Evolutionary conservation across 1,140 invertebrate species (phyloP), one percentile per base, ranked within the genome.

Genomic region (Megalopta genalis): DNA sequence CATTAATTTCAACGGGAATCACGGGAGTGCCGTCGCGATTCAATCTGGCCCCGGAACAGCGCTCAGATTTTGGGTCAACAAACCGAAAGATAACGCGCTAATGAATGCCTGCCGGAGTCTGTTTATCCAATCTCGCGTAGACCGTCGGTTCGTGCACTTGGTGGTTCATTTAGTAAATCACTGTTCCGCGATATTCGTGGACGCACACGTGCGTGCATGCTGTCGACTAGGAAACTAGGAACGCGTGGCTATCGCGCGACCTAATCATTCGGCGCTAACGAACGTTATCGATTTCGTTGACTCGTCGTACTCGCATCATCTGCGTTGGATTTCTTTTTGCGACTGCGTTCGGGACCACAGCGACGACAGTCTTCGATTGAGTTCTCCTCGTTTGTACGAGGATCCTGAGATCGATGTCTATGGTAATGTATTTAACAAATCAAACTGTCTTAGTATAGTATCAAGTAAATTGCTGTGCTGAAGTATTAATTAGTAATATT

Each of bases 41-140:
- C 67, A 66, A 83, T 63, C 71, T 63, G 46, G 42, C 46, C 8
- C 21, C 21, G 10, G 27, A 65, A 60, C 32, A 6, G 21, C 14
- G 18, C 18, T 12, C n/a, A 65, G 25, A 69, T 39, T 69, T 79
- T 70, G 59, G 23, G 49, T 57, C 74, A 79, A 83, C 76, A 80
- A 83, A 62, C 66, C 46, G 32, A 74, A 70, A 27, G 73, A 66
- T 78, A 49, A 70, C 23, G 52, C 52, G 16, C 54, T n/a, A 21
- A 73, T 70, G n/a, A 21, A 1, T 69, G 37, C 37, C 39, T 65
- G 37, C 37, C 49, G 32, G 1, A 64, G 69, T 60, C 57, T 83
- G 62, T 83, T 81, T 77, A 72, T 39, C 18, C 18, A 57, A 49
- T 27, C 46, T 59, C 4, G 57, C 14, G 63, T 67, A 64, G 59